A percentile compares a stretch with the other conserved stretches of the same genome.
These are phyloP conservation scores for Passer domesticus DNA, from an alignment of 2,113 vertebrate species.

Conservation along the genomic window DNA sequence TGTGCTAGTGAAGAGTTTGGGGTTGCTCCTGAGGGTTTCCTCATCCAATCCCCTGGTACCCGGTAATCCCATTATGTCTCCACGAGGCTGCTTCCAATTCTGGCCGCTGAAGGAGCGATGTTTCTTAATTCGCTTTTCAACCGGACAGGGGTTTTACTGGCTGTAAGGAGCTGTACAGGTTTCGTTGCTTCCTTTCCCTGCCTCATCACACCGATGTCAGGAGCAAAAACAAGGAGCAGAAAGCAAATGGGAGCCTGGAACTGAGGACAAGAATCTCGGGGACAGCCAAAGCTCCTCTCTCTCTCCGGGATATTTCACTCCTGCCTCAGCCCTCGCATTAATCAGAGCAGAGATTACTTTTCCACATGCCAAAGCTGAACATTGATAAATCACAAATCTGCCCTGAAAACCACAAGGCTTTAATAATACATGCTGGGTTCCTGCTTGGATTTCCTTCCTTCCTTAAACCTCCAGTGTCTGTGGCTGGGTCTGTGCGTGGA, in stretches of 20 bases:
- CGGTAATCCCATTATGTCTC: slow-evolving; percentile 59
- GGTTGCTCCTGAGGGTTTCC: background rate
- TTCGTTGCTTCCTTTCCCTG: background rate
- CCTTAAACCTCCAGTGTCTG: background rate
- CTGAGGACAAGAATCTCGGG: background rate
- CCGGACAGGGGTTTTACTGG: background rate
- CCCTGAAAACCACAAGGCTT: background rate
- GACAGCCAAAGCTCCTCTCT: background rate
- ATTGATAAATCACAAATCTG: background rate
- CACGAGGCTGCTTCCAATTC: slow-evolving; percentile 41
- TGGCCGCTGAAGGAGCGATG: slow-evolving; percentile 48
- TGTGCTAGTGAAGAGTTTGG: rapidly evolving
- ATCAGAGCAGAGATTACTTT: background rate
- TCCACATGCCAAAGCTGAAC: background rate
- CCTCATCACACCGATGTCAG: rapidly evolving
- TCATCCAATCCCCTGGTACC: background rate
- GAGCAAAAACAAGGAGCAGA: background rate
- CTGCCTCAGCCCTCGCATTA: background rate
- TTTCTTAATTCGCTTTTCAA: slow-evolving; percentile 44
- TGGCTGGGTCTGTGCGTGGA: background rate
- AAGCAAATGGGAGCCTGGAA: background rate
- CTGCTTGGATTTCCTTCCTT: background rate
- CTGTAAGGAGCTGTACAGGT: background rate
- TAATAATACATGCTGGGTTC: background rate
- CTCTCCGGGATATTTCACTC: background rate